Evolutionary conservation across 1,140 invertebrate species (phyloP).

Genomic region (Schlechtendalia chinensis): DNA sequence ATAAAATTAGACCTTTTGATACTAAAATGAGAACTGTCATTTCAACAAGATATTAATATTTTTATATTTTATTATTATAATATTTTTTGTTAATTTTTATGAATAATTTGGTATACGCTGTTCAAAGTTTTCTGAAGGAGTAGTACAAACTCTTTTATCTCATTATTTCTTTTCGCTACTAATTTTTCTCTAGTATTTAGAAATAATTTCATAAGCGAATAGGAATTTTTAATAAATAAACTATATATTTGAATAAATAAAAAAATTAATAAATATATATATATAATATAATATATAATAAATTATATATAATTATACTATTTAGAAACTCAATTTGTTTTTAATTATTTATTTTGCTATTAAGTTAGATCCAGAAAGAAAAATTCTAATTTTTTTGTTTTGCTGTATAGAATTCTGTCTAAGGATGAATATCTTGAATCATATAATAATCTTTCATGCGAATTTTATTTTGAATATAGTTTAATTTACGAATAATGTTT

Average conservation of each 20-base stretch:
- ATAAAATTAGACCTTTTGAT: background rate
- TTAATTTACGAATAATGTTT: background rate
- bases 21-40: background rate
- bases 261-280: background rate
- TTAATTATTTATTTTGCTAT: too few species aligned
- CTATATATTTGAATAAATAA: too few species aligned
- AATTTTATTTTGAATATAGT: too few species aligned
- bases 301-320: background rate
- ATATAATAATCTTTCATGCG: background rate
- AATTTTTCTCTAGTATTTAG: background rate
- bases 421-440: background rate
- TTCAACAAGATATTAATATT: background rate
- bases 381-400: too few species aligned
- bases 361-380: too few species aligned
- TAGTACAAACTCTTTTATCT: background rate
- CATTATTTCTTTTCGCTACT: background rate
- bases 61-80: background rate
- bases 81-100: slow-evolving; percentile 2
- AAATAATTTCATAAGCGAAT: background rate
- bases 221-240: background rate
- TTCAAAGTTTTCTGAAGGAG: background rate
- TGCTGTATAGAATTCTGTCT: background rate
- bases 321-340: background rate
- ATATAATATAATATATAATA: background rate
- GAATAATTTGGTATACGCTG: background rate